These are phyloP conservation scores for Apis cerana DNA, from an alignment of 1,140 invertebrate genomes.

Conservation along the genomic window DNA sequence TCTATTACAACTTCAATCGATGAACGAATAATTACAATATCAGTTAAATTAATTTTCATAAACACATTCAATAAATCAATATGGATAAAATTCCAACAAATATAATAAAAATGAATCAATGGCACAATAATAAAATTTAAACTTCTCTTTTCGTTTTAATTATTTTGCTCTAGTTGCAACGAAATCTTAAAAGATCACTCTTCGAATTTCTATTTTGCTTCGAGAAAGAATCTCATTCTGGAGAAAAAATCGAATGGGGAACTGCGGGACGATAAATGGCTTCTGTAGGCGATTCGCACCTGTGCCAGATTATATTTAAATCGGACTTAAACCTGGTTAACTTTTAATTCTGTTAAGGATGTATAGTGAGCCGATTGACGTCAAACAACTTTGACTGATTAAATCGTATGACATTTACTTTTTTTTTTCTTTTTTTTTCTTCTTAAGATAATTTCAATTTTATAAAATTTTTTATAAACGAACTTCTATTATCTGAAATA, in stretches of 20 bases:
- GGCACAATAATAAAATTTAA: neutral
- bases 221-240: neutral
- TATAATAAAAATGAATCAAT: neutral
- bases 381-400: neutral
- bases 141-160: no score
- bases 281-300: slow-evolving; percentile 12
- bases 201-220: neutral
- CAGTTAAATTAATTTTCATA: no score
- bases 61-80: neutral
- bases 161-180: no score
- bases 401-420: no score
- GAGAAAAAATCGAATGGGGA: slow-evolving; percentile 15
- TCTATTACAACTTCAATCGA: no score
- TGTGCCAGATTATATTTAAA: slow-evolving; percentile 38
- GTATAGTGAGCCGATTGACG: slow-evolving; percentile 2
- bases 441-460: no score
- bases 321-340: slow-evolving; percentile 27
- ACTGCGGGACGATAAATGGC: neutral
- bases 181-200: neutral
- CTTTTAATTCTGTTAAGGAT: slow-evolving; percentile 49
- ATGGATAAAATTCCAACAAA: neutral
- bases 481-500: no score
- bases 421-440: no score
- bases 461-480: no score
- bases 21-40: no score